phyloP scores from a whole-genome alignment of 2,888 invertebrate species.

The Athrips mouffetella region DNA sequence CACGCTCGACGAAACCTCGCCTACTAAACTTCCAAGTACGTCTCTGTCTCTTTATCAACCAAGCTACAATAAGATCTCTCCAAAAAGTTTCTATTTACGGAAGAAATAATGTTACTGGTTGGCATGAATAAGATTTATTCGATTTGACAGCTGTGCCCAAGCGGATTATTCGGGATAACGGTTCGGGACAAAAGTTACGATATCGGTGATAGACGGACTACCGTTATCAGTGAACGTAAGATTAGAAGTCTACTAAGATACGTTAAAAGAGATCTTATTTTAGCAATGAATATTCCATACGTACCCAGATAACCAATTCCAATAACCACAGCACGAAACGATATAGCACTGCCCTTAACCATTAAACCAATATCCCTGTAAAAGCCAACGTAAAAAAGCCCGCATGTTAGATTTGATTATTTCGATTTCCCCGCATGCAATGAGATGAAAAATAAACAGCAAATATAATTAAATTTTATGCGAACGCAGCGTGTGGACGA shows the following conservation, averaged over 20 bases:
- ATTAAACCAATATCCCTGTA: conserved; percentile 14
- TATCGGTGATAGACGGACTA: background rate
- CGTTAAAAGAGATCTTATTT: conserved; percentile 58
- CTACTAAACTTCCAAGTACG: conserved; percentile 81
- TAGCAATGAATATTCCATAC: conserved; percentile 33
- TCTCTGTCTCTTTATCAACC: conserved; percentile 35
- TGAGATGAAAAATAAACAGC: conserved; percentile 12
- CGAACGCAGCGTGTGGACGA: conserved; percentile 20
- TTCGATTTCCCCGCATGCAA: conserved; percentile 4
- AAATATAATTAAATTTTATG: conserved; percentile 22
- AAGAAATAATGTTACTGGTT: conserved; percentile 17
- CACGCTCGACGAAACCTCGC: conserved; percentile 75
- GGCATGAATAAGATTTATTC: conserved; percentile 24
- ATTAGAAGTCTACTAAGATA: background rate
- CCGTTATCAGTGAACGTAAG: background rate
- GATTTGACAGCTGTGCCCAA: conserved; percentile 17
- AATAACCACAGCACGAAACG: conserved; percentile 16
- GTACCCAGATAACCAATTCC: conserved; percentile 4
- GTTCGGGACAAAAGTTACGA: background rate
- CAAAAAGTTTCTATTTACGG: conserved; percentile 14
- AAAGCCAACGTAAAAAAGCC: conserved; percentile 16
- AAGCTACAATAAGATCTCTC: conserved; percentile 62
- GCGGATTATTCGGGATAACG: conserved; percentile 3
- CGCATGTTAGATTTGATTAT: background rate
- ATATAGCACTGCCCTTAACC: conserved; percentile 20